Base-by-base conservation (phyloP, 1,140 invertebrate genomes). In the Daktulosphaira vitifoliae region DNA sequence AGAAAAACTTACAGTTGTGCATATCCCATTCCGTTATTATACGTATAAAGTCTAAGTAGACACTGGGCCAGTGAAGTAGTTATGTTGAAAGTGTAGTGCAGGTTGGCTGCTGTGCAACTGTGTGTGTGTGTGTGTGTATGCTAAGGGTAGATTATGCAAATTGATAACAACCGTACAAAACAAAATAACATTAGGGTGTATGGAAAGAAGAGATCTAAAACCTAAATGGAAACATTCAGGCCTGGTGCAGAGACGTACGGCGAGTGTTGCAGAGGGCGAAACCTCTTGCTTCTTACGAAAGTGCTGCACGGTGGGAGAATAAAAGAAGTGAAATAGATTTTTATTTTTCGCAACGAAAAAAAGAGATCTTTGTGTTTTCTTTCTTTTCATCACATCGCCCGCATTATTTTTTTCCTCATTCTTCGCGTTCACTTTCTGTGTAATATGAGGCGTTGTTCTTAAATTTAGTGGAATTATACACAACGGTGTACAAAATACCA, bases 101-200 rank as follows among this genome's bases (percentile, higher is more conserved):
- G 11, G 29, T 33, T 33, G 11, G 29, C 29, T 33, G 29, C 18
- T 39, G 37, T 39, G 13, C 22, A 29, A 18, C 13, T 56, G 37
- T 56, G 37, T 53, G 6, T 54, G 29, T 38, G 37, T n/a, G 13
- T 9, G 38, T 22, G 52, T 8, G 29, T 15, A 4, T 6, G 26
- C 42, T 15, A 13, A 18, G 56, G 56, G 56, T 62, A 62, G 56
- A 62, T 62, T 62, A 62, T 62, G 56, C 56, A 62, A 62, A 62
- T 62, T 62, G 56, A 62, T 62, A 62, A 62, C 56, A 62, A 62
- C 56, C 42, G 56, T 62, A 62, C 56, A 62, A 48, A 62, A 62
- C 56, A 62, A 62, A 62, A 62, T 62, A 62, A 48, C 56, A 62
- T 62, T 62, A 62, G 56, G 56, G 56, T 46, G 56, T 62, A 33